phyloP scores from a whole-genome alignment of 2,113 vertebrate genomes.

The Cettia cetti region DNA sequence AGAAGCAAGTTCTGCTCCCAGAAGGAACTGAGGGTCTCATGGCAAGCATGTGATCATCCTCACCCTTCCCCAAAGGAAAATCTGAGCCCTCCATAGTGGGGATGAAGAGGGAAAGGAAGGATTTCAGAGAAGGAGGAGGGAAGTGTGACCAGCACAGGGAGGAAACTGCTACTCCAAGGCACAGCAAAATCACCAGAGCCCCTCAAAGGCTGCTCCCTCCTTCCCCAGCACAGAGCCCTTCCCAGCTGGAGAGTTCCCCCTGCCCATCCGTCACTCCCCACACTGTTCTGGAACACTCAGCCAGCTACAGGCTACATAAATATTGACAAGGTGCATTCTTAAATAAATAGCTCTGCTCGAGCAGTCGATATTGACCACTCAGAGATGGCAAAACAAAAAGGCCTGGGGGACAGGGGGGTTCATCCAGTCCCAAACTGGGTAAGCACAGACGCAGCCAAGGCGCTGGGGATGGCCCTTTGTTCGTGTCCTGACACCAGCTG shows the following conservation, averaged over 20 bases:
- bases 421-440: not conserved
- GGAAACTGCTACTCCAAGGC: not conserved
- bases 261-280: not conserved
- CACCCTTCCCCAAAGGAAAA: not conserved
- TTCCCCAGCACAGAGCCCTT: not conserved
- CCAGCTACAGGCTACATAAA: not conserved
- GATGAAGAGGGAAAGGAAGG: not conserved
- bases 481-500: not conserved
- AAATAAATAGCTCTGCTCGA: not conserved
- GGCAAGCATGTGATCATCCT: not conserved
- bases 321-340: not conserved
- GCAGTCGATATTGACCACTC: not conserved
- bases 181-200: not conserved
- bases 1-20: not conserved
- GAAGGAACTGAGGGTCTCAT: not conserved
- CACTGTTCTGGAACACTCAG: not conserved
- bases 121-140: not conserved
- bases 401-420: not conserved
- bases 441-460: fast-evolving
- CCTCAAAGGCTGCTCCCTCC: not conserved
- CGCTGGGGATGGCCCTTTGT: not conserved
- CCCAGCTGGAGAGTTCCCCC: not conserved
- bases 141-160: not conserved
- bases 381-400: not conserved
- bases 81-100: not conserved